Evolutionary conservation across 2,797 vertebrate genomes (phyloP), one percentile per base, ranked within the genome.

Genomic region (Carduelis carduelis): DNA sequence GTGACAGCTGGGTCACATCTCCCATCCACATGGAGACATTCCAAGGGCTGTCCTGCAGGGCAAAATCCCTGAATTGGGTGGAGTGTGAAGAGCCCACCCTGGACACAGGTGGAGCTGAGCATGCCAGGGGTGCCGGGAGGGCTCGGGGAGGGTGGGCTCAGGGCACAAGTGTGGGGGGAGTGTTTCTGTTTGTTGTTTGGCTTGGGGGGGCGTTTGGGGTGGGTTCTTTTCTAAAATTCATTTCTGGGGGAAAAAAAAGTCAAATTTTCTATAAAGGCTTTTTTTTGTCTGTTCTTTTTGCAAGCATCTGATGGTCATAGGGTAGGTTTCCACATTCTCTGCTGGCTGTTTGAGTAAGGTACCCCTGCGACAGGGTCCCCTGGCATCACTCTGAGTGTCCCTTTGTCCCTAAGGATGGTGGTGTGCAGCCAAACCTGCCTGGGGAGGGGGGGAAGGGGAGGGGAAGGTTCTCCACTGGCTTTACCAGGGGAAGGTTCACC

Each of bases 301-400:
- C 97, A 97, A 97, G 97, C 96, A 86, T 97, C 96, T 97, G 97
- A 97, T 96, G 97, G 92, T 95, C 97, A 89, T 97, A 97, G 97
- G 97, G 97, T 97, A 97, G 96, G 97, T 97, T 95, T 95, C 87
- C 90, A 56, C 53, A 47, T 97, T 97, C 93, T 97, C 93, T 96
- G 89, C 89, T 87, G 93, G 92, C 79, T 95, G 35, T 90, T 96
- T 89, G 81, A 92, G 89, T 80, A 79, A 75, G 81, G 49, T 89
- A 43, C 76, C 69, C 78, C 66, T n/a, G 90, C 90, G 92, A 75
- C 63, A 93, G 92, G 83, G 52, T 76, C 27, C 57, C 82, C 83
- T 3, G 1, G 63, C 66, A 10, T 52, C 64, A 41, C 63, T 56
- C 64, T 6, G 34, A 22, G n/a, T 46, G 85, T 46, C 86, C 74